Evolutionary conservation across 2,797 vertebrate species (phyloP), one percentile per base, ranked within the genome.

Genomic region (Intellagama lesueurii): DNA sequence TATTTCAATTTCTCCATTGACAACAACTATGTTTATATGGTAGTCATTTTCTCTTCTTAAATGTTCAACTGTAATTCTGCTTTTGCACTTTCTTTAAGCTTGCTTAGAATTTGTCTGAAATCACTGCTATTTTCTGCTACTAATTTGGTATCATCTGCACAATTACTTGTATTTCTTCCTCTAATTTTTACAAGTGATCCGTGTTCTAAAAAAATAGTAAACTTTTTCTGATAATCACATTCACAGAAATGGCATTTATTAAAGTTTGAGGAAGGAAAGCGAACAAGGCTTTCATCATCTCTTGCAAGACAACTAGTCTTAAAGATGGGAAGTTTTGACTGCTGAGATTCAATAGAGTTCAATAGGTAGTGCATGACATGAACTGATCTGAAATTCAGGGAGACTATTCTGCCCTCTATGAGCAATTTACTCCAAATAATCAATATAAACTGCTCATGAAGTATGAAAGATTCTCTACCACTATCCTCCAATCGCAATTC

Each of bases 321-420:
- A 83, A 96, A 81, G 30, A 95, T 90, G 88, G 93, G 12, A 30
- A 1, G 17, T 75, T 75, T 40, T 35, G 22, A 73, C n/a, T 73
- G 72, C 40, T 28, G 24, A 81, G 4, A 93, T 73, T 93, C 95
- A 75, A 94, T 87, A 94, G 11, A 49, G 86, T 26, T 92, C 72
- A 94, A 86, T 40, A 11, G 81, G 32, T 28, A 44, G 17, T 35
- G 22, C 32, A 87, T 5, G 44, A 81, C 14, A 60, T 35, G 26
- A 83, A 19, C 5, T 28, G 28, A 35, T 14, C 35, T 80, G 77
- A 87, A 87, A 72, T 64, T 76, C 52, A 40, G 4, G 22, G 16
- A 28, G 7, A 9, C 7, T 80, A 4, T 79, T 69, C n/a, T 9
- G 49, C 73, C 70, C 19, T 52, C 30, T 7, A 68, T 86, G 35